Evolutionary conservation across 2,113 vertebrate species (phyloP), one percentile per base, ranked within the genome.

Genomic region (Trogon surrucura): DNA sequence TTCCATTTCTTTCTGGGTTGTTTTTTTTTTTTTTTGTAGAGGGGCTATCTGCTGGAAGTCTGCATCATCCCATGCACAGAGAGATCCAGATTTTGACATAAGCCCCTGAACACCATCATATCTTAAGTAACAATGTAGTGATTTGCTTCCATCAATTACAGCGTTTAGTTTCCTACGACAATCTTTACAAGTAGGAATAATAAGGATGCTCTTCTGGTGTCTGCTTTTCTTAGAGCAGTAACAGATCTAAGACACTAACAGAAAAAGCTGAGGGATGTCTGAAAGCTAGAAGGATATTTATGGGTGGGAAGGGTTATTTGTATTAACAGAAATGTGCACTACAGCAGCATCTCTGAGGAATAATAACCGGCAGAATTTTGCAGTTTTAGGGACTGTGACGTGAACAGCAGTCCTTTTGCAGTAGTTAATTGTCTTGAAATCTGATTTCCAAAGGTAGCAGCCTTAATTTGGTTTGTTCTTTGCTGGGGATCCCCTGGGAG

Each of bases 391-490:
- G 85, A 17, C 47, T 70, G 66, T 72, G 90, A 82, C 66, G 75
- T 71, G 57, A 91, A 72, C 26, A 94, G 47, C 30, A 72, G 45
- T 71, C 50, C 74, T 87, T 67, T 58, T 82, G 30, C 62, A 44
- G 45, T 32, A 58, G 64, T 82, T 96, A 93, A 94, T 95, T 91
- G 71, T 96, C 89, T 88, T 80, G 78, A 91, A 93, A 85, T 89
- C 81, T 47, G 88, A 88, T 96, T 91, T 95, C 81, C 88, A 88
- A 75, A 95, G 87, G 84, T 80, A 92, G 70, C 89, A 94, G 66
- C 66, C 81, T 77, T 93, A 77, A 96, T 91, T 88, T 70, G 73
- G 65, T 85, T 92, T 94, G 93, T 91, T 93, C 80, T 93, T 91
- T 88, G 45, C 58, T 85, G 64, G 66, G 30, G 11, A 58, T 91